Conservation (phyloP, 2,797 vertebrate species). For the Uromys caudimaculatus region DNA sequence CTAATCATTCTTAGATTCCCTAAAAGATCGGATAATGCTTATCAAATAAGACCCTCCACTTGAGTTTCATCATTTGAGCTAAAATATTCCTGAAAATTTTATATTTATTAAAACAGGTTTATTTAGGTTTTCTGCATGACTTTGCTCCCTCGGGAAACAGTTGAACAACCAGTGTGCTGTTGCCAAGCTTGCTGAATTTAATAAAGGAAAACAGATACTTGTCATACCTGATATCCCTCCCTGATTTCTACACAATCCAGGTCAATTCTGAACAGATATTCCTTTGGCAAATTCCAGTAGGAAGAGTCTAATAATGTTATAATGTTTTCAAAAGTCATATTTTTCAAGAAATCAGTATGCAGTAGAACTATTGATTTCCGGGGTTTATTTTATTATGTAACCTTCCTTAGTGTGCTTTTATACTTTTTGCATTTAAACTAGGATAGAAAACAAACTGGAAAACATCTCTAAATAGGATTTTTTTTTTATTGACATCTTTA, state of each 20-base stretch:
- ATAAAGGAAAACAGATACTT: background rate
- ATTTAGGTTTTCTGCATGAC: background rate
- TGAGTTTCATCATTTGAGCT: background rate
- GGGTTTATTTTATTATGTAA: constrained; percentile 61
- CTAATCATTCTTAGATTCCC: background rate
- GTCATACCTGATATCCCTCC: background rate
- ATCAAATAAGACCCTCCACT: background rate
- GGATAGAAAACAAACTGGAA: constrained; percentile 70
- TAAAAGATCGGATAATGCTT: background rate
- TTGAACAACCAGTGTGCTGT: background rate
- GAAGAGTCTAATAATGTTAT: background rate
- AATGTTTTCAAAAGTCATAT: background rate
- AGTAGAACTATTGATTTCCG: constrained; percentile 32
- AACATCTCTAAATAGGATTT: constrained; percentile 71
- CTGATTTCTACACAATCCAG: constrained; percentile 8
- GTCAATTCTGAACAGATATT: background rate
- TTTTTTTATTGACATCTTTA: constrained; percentile 80
- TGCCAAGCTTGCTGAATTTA: background rate
- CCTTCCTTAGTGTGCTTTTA: constrained; percentile 59
- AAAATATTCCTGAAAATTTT: background rate
- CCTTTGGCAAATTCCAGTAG: background rate
- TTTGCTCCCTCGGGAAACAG: background rate
- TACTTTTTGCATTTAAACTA: constrained; percentile 71
- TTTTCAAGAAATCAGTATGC: constrained; percentile 58
- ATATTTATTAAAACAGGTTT: background rate